Percentiles rank a stretch among this genome's conserved stretches.
Evolutionary conservation across 2,888 invertebrate genomes (phyloP).

Genomic region (Hylaea fasciaria): DNA sequence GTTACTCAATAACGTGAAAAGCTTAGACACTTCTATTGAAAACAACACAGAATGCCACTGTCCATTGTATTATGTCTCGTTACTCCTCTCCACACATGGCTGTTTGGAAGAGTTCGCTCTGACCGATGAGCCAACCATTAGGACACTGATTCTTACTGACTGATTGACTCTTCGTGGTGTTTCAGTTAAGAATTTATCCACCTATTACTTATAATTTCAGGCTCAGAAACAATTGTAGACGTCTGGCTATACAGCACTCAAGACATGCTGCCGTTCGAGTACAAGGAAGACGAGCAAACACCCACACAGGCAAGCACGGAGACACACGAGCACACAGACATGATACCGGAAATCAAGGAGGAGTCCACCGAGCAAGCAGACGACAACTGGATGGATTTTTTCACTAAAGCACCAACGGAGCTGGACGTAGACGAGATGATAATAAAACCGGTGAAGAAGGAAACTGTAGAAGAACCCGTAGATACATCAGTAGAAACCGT

Average conservation of each 20-base stretch:
- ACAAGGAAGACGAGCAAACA: constrained; percentile 54
- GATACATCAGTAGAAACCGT: constrained; percentile 1
- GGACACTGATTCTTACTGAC: too few species aligned
- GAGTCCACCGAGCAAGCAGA: constrained; percentile 20
- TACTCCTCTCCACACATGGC: too few species aligned
- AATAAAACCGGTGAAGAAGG: constrained; percentile 63
- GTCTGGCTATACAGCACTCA: constrained; percentile 86
- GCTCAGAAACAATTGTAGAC: constrained; percentile 92
- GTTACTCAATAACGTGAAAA: too few species aligned
- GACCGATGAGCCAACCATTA: too few species aligned
- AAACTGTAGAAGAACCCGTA: constrained; percentile 28
- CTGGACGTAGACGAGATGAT: constrained; percentile 78
- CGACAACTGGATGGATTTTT: constrained; percentile 73
- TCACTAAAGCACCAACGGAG: constrained; percentile 64
- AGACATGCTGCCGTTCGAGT: constrained; percentile 72
- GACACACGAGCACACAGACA: constrained; percentile 10
- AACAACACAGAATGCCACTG: too few species aligned
- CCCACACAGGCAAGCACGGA: constrained; percentile 24
- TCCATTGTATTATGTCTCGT: too few species aligned
- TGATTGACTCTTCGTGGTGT: too few species aligned
- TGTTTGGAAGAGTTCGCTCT: too few species aligned
- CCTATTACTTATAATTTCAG: constrained; percentile 76
- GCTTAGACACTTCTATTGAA: too few species aligned
- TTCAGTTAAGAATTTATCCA: too few species aligned
- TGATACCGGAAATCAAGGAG: constrained; percentile 28